Evolutionary conservation across 1,140 invertebrate species (phyloP).

Genomic region (Brachionus calyciflorus): DNA sequence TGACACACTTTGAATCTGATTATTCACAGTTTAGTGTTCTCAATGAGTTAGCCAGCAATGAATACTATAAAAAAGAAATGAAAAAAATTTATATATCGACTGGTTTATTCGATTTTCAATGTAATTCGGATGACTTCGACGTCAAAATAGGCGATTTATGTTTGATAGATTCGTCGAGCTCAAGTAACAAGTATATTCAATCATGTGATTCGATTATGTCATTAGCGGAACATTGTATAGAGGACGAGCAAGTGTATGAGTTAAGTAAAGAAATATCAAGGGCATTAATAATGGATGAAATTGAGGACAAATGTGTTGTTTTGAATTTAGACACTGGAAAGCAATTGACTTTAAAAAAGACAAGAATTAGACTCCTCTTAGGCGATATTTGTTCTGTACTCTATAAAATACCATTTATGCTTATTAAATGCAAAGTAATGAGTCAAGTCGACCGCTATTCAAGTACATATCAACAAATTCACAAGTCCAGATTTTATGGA

Average conservation of each 20-base stretch:
- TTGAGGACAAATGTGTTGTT: conserved; percentile 8
- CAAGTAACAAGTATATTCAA: background rate
- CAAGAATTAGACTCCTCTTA: background rate
- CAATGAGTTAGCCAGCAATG: background rate
- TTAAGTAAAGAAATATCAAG: background rate
- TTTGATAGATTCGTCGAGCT: background rate
- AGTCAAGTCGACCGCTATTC: background rate
- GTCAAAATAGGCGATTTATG: background rate
- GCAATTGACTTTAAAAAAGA: conserved; percentile 27
- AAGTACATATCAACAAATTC: background rate
- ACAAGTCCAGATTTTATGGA: conserved; percentile 13
- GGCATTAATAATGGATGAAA: background rate
- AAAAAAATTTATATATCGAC: background rate
- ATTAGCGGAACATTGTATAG: conserved; percentile 4
- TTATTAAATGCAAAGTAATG: conserved; percentile 7
- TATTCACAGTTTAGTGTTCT: background rate
- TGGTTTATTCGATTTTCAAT: conserved; percentile 16
- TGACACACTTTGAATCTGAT: background rate
- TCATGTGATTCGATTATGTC: conserved; percentile 11
- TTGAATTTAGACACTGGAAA: conserved; percentile 34
- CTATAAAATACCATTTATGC: background rate
- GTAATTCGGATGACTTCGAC: background rate
- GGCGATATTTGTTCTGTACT: background rate
- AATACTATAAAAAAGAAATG: background rate
- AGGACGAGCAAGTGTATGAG: background rate